These are phyloP conservation scores for Phrynosoma blainvillii DNA, from an alignment of 2,113 vertebrate genomes.

Conservation along the genomic window DNA sequence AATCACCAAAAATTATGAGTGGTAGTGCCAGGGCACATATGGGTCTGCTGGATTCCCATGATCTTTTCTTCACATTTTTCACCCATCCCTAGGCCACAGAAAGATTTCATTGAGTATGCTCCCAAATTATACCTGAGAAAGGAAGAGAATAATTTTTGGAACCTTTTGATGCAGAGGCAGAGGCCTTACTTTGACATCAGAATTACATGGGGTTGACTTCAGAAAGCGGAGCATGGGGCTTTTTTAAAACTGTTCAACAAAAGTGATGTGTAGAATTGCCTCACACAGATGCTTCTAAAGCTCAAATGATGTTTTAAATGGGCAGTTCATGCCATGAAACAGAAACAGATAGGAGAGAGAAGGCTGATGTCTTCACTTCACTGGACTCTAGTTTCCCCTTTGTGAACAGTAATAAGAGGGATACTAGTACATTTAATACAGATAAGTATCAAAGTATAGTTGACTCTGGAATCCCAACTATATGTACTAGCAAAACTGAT, in stretches of 20 bases:
- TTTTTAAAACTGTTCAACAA: neutral
- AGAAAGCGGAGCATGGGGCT: neutral
- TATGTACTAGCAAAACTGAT: neutral
- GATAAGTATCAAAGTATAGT: neutral
- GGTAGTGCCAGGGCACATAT: neutral
- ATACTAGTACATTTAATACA: neutral
- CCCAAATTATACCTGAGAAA: neutral
- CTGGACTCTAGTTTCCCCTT: neutral
- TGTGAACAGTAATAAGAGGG: neutral
- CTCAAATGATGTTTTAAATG: neutral
- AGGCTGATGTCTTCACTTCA: neutral
- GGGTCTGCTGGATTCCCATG: neutral
- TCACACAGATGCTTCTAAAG: neutral
- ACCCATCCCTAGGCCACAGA: neutral
- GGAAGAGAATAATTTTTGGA: neutral
- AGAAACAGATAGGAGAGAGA: neutral
- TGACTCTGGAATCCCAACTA: neutral
- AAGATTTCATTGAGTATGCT: neutral
- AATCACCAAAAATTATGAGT: no score
- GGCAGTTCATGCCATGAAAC: neutral
- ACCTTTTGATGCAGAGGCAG: neutral
- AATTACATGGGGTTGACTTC: neutral
- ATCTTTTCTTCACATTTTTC: neutral
- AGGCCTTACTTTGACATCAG: neutral
- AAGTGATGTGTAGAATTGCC: neutral